Conservation (phyloP, 2,888 invertebrate species). For the Calliphora vomitoria region DNA sequence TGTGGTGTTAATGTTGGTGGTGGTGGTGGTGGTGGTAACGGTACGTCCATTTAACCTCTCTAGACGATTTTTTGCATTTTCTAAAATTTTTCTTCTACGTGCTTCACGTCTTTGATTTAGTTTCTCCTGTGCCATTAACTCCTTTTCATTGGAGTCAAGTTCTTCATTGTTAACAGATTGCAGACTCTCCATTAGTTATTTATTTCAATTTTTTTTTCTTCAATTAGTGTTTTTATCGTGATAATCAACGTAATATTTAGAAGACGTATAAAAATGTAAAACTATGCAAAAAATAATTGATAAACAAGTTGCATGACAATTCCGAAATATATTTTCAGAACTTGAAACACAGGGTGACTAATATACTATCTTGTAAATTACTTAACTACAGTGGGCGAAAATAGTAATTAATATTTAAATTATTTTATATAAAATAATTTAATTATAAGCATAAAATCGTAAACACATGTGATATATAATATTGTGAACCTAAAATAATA, state of each 20-base stretch:
- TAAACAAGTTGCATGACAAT: constrained; percentile 23
- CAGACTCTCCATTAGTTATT: constrained; percentile 52
- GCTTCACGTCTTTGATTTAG: constrained; percentile 70
- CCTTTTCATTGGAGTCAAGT: constrained; percentile 32
- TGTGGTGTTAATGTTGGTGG: background rate
- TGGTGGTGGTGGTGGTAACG: background rate
- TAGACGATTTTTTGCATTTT: constrained; percentile 74
- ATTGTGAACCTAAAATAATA: too few species aligned
- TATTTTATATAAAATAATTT: too few species aligned
- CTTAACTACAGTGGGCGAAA: too few species aligned
- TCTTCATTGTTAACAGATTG: constrained; percentile 45
- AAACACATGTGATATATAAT: too few species aligned
- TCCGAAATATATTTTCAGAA: background rate
- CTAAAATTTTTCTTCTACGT: constrained; percentile 73
- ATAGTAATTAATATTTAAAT: too few species aligned
- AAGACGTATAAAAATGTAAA: constrained; percentile 57
- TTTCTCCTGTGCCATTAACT: constrained; percentile 69
- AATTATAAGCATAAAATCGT: too few species aligned
- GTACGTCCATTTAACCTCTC: constrained; percentile 70
- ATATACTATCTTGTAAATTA: background rate
- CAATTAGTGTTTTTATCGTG: constrained; percentile 9
- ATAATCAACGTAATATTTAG: constrained; percentile 32
- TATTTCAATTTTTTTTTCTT: background rate
- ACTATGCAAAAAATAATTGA: constrained; percentile 43
- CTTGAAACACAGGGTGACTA: constrained; percentile 37